A percentile compares a stretch with the other conserved stretches of the same genome.
Conservation (phyloP, 2,113 vertebrate genomes). For the Hippocampus mohnikei region DNA sequence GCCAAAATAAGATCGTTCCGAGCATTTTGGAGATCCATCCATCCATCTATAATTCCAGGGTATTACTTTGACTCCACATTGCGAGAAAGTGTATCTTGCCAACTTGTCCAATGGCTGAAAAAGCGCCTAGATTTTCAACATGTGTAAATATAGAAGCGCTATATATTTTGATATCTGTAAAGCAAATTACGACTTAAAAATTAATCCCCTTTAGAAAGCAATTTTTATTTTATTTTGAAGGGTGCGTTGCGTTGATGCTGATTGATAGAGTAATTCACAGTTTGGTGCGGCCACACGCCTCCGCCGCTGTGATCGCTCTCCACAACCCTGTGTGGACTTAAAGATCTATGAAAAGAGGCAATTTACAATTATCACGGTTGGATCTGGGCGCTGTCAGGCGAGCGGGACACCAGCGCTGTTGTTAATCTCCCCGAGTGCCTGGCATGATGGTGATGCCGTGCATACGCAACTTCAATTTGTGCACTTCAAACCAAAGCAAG, state of each 20-base stretch:
- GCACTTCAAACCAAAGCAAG: constrained; percentile 50
- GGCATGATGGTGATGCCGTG: constrained; percentile 48
- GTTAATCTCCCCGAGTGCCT: constrained; percentile 61
- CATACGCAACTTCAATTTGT: constrained; percentile 61
- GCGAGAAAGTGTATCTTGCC: background rate
- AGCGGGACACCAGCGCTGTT: constrained; percentile 17
- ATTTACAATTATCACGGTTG: constrained; percentile 58
- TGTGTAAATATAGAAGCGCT: background rate
- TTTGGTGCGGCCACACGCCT: constrained; percentile 28
- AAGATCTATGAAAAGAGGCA: constrained; percentile 57
- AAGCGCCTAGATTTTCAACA: background rate
- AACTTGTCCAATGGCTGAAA: background rate
- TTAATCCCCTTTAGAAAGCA: background rate
- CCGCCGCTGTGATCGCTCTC: background rate
- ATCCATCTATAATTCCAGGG: background rate
- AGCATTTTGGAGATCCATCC: no score
- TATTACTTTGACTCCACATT: background rate
- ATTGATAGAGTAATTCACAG: constrained; percentile 41
- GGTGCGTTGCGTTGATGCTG: constrained; percentile 29
- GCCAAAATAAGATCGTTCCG: background rate
- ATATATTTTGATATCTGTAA: constrained; percentile 4
- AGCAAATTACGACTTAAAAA: background rate
- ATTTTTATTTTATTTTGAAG: constrained; percentile 6
- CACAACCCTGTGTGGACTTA: constrained; percentile 34
- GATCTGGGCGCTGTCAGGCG: constrained; percentile 54